Conservation (phyloP, 2,888 invertebrate genomes). For the Heliconius erato region DNA sequence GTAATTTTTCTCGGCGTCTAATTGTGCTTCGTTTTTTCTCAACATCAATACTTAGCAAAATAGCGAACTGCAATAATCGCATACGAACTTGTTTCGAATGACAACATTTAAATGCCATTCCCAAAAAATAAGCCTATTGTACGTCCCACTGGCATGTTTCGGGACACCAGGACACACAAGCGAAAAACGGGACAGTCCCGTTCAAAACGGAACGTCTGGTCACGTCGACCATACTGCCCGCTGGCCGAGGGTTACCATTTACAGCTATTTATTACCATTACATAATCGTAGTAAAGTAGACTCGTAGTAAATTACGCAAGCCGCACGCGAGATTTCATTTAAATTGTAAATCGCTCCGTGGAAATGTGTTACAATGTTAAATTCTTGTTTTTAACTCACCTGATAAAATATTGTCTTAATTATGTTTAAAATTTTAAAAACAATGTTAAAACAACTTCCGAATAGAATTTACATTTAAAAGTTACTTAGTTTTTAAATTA, state of each 20-base stretch:
- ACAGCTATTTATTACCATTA: slow-evolving; percentile 42
- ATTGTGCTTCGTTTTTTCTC: too few relatives aligned
- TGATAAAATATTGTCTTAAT: slow-evolving; percentile 16
- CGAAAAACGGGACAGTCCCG: too few relatives aligned
- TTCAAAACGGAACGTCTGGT: too few relatives aligned
- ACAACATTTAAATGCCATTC: too few relatives aligned
- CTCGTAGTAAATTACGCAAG: slow-evolving; percentile 50
- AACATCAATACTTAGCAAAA: too few relatives aligned
- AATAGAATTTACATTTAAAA: neutral
- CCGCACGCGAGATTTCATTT: slow-evolving; percentile 47
- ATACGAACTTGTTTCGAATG: too few relatives aligned
- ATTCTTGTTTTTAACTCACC: slow-evolving; percentile 31
- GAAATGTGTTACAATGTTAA: slow-evolving; percentile 51
- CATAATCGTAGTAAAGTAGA: slow-evolving; percentile 45
- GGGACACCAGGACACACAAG: too few relatives aligned
- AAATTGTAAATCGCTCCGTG: slow-evolving; percentile 49
- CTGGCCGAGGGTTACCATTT: slow-evolving; percentile 29
- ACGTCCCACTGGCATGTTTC: too few relatives aligned
- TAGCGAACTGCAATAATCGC: too few relatives aligned
- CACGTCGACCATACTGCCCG: neutral
- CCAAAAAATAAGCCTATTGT: too few relatives aligned
- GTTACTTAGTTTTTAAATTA: neutral
- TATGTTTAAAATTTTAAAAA: neutral
- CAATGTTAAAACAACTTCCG: slow-evolving; percentile 1
- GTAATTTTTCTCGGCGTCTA: too few relatives aligned